phyloP scores from a whole-genome alignment of 2,888 invertebrate genomes.

The Dione vanillae region DNA sequence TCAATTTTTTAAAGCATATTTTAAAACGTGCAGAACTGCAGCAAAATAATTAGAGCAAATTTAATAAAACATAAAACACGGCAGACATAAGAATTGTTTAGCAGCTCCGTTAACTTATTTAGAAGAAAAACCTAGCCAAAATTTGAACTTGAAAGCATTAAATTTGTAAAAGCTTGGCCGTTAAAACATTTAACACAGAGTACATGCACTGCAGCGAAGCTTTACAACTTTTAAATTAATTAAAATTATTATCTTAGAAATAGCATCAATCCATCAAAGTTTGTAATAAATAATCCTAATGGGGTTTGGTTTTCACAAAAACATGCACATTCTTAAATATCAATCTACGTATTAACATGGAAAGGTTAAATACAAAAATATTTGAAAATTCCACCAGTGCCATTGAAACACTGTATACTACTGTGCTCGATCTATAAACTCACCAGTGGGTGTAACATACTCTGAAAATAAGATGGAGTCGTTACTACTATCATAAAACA shows the following conservation, averaged over 20 bases:
- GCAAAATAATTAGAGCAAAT: neutral
- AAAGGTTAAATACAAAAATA: slow-evolving; percentile 45
- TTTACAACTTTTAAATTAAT: neutral
- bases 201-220: slow-evolving; percentile 15
- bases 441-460: slow-evolving; percentile 83
- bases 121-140: neutral
- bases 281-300: neutral
- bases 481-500: slow-evolving; percentile 73
- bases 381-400: slow-evolving; percentile 47
- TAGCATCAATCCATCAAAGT: neutral
- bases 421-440: slow-evolving; percentile 76
- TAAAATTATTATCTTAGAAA: neutral
- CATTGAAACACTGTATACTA: slow-evolving; percentile 57
- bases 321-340: slow-evolving; percentile 56
- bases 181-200: neutral
- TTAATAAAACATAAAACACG: neutral
- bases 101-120: neutral
- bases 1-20: neutral
- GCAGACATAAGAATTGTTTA: neutral
- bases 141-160: slow-evolving; percentile 2
- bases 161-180: neutral
- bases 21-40: slow-evolving; percentile 1
- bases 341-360: slow-evolving; percentile 51
- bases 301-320: slow-evolving; percentile 26
- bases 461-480: slow-evolving; percentile 84